phyloP scores from a whole-genome alignment of 2,113 vertebrate genomes.

The Microtus montanus region DNA sequence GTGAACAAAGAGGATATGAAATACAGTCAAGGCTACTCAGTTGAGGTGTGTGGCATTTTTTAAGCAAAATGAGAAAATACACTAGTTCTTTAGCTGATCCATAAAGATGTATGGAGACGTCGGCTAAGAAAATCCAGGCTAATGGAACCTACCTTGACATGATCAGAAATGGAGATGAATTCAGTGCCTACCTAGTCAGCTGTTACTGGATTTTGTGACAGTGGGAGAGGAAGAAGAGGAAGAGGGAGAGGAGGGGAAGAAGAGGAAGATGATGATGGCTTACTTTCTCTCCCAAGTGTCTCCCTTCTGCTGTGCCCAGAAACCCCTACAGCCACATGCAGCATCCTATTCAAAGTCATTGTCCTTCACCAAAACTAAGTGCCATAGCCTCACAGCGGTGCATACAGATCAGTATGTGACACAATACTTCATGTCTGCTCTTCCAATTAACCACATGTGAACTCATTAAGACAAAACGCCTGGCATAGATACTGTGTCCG shows the following conservation, averaged over 20 bases:
- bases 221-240: too few species aligned
- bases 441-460: not conserved
- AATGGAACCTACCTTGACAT: not conserved
- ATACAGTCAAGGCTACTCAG: not conserved
- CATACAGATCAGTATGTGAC: not conserved
- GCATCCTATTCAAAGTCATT: not conserved
- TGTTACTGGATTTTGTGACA: not conserved
- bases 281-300: not conserved
- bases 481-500: not conserved
- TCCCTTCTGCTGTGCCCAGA: not conserved
- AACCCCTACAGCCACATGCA: not conserved
- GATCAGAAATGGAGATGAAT: not conserved
- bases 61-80: slow-evolving; percentile 49
- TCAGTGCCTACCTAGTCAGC: not conserved
- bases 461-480: not conserved
- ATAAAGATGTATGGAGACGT: not conserved
- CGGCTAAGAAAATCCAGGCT: slow-evolving; percentile 17
- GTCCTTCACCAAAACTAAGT: not conserved
- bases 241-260: too few species aligned
- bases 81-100: not conserved
- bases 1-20: not conserved
- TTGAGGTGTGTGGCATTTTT: slow-evolving; percentile 8
- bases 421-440: not conserved
- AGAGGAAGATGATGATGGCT: not conserved
- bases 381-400: not conserved